phyloP scores from a whole-genome alignment of 2,797 vertebrate species.

The Macroramphosus scolopax region DNA sequence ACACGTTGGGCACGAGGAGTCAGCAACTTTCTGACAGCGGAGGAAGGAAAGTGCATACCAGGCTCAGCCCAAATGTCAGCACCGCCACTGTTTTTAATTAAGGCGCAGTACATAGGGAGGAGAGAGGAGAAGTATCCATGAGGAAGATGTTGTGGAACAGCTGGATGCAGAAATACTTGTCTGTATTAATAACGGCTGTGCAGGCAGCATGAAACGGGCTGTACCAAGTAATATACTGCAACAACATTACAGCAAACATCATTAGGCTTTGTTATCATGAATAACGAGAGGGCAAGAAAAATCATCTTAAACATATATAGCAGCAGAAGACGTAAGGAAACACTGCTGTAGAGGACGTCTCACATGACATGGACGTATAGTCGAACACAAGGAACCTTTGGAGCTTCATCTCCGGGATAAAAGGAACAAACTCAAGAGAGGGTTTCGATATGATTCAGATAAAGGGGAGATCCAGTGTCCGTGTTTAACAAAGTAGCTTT shows the following conservation, averaged over 20 bases:
- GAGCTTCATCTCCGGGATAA: not conserved
- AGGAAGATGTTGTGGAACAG: slow-evolving; percentile 59
- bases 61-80: slow-evolving; percentile 48
- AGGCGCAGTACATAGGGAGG: slow-evolving; percentile 35
- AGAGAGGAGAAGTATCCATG: slow-evolving; percentile 42
- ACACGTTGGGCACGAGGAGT: slow-evolving; percentile 20
- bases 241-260: slow-evolving; percentile 1
- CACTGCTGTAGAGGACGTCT: too few relatives aligned
- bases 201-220: slow-evolving; percentile 32
- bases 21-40: slow-evolving; percentile 38
- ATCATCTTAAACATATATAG: too few relatives aligned
- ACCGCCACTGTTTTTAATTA: slow-evolving; percentile 64
- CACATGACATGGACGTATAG: too few relatives aligned
- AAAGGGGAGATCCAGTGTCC: slow-evolving; percentile 1
- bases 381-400: too few relatives aligned
- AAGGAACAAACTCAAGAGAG: slow-evolving; percentile 4
- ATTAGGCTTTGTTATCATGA: not conserved
- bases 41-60: slow-evolving; percentile 57
- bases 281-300: too few relatives aligned
- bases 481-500: slow-evolving; percentile 22
- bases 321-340: too few relatives aligned
- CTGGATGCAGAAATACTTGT: slow-evolving; percentile 45
- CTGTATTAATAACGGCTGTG: slow-evolving; percentile 45
- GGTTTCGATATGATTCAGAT: slow-evolving; percentile 27
- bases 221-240: slow-evolving; percentile 5